Base-by-base conservation (phyloP, 2,888 invertebrate species). In the Leucozona laternaria region DNA sequence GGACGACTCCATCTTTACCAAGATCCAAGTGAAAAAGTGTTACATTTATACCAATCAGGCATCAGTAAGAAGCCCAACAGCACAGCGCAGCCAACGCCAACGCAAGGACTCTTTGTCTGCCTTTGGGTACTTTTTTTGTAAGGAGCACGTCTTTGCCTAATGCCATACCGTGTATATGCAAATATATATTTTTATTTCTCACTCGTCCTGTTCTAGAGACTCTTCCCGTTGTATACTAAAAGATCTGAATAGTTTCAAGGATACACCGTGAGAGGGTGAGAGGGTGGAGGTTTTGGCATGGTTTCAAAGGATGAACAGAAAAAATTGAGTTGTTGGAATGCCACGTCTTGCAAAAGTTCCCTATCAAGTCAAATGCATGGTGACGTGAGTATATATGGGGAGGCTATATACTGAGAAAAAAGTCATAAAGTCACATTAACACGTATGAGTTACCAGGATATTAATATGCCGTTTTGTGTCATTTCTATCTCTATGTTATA, bases 401-500 rank as follows among this genome's bases (percentile, higher is more conserved):
- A n/a, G 20, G 55, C 37, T 13, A 25, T 15, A 15, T 22, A 43
- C 53, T 50, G 28, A 43, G 50, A 76, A 79, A 75, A 80, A 88
- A 88, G 89, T 88, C 89, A 89, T 89, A 89, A 89, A 88, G 88
- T 88, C 89, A 88, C 88, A 89, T 88, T 89, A 88, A 88, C 89
- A 88, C 89, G 89, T 88, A 88, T 89, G 89, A 89, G 88, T 88
- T 88, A 79, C 83, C 83, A 87, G 66, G 83, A 87, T 87, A 87
- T 87, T 87, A 87, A 87, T 87, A 87, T 87, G 83, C 79, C 60
- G 71, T 71, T 77, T 85, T 68, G 66, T 66, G 66, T 48, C 48
- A 66, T 66, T 60, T 60, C 40, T 71, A 62, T 50, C 58, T 71
- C 68, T 76, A 76, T 75, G 53, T 50, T 60, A n/a, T n/a, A 17